Percentiles rank a stretch among this genome's conserved stretches.
Evolutionary conservation across 2,113 vertebrate genomes (phyloP).

Genomic region (Ciconia maguari): DNA sequence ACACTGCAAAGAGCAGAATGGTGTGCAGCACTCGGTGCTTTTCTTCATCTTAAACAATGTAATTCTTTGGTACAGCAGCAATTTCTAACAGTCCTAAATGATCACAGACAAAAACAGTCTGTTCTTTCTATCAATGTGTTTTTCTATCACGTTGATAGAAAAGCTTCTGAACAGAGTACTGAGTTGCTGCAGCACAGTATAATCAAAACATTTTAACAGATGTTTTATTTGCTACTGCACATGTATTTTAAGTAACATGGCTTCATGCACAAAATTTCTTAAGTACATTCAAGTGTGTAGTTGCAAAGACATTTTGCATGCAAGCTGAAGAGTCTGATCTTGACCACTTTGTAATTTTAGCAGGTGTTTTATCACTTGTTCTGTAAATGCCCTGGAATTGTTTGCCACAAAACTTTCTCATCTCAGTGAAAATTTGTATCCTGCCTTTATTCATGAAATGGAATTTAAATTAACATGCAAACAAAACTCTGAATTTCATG

Average conservation of each 20-base stretch:
- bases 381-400: neutral
- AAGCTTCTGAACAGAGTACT: neutral
- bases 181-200: neutral
- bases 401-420: neutral
- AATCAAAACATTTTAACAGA: conserved; percentile 13
- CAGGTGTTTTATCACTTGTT: neutral
- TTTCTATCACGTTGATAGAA: neutral
- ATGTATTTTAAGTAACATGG: neutral
- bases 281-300: neutral
- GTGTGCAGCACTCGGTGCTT: neutral
- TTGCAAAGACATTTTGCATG: neutral
- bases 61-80: neutral
- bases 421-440: neutral
- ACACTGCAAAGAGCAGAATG: neutral
- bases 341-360: neutral
- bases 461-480: neutral
- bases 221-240: neutral
- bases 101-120: neutral
- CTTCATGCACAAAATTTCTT: neutral
- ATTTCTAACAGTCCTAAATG: conserved; percentile 1
- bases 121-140: neutral
- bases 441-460: neutral
- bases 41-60: neutral
- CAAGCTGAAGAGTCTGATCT: neutral
- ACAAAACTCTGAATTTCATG: neutral